phyloP scores from a whole-genome alignment of 2,113 vertebrate genomes.

The Leiothrix lutea region DNA sequence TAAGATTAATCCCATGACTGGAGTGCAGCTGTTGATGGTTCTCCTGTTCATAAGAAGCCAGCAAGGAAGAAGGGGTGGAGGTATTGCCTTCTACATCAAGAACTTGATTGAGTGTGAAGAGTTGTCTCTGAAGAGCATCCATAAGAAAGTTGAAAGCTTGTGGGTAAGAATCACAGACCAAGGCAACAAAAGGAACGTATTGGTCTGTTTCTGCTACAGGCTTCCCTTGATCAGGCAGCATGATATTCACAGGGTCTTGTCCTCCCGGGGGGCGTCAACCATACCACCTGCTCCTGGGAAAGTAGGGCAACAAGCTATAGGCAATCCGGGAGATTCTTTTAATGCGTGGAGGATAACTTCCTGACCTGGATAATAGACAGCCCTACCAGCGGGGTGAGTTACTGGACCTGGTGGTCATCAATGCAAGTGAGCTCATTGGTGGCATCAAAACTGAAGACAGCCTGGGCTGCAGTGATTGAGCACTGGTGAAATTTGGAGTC shows the following conservation, averaged over 20 bases:
- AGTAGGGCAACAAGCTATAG: not conserved
- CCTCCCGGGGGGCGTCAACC: not conserved
- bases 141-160: not conserved
- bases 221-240: not conserved
- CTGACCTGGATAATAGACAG: not conserved
- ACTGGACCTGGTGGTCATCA: not conserved
- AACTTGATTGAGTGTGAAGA: not conserved
- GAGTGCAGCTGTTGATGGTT: not conserved
- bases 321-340: not conserved
- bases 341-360: not conserved
- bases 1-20: not conserved
- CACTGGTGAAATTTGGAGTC: not conserved
- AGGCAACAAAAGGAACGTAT: not conserved
- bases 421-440: accelerated
- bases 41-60: not conserved
- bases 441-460: not conserved
- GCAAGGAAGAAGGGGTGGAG: not conserved
- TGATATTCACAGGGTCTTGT: not conserved
- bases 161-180: not conserved
- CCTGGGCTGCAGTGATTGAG: not conserved
- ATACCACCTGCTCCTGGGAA: not conserved
- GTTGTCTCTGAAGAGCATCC: not conserved
- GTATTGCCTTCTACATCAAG: not conserved
- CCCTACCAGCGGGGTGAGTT: not conserved
- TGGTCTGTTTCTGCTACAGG: not conserved